These are phyloP conservation scores for Tetramorium bicarinatum DNA, from an alignment of 2,888 invertebrate genomes.

Conservation along the genomic window DNA sequence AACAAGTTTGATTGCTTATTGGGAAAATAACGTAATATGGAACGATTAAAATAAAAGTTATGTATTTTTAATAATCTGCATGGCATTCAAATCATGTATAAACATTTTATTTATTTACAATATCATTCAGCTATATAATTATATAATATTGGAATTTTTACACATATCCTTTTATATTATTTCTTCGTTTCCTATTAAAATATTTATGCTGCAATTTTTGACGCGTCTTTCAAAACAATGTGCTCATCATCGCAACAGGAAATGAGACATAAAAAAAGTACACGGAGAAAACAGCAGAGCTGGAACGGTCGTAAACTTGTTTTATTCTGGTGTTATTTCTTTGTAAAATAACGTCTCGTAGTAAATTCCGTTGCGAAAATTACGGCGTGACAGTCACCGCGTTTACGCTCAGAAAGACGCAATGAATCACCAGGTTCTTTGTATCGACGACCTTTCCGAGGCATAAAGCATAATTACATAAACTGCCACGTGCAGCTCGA, in stretches of 20 bases:
- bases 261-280: neutral
- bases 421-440: constrained; percentile 37
- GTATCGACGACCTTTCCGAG: constrained; percentile 30
- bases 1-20: constrained; percentile 20
- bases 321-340: neutral
- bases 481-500: neutral
- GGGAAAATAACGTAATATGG: neutral
- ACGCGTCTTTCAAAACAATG: neutral
- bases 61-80: neutral
- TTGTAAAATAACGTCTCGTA: neutral
- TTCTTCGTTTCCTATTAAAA: neutral
- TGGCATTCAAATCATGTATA: neutral
- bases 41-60: neutral
- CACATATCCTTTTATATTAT: neutral
- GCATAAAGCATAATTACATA: constrained; percentile 2
- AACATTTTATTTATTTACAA: neutral
- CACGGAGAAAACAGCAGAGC: neutral
- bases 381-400: neutral
- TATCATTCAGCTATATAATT: neutral
- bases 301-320: neutral
- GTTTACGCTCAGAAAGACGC: constrained; percentile 7
- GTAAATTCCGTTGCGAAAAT: constrained; percentile 24
- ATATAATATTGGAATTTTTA: neutral
- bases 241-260: neutral
- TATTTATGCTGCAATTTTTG: constrained; percentile 4